Percentiles rank a stretch among this genome's conserved stretches.
Conservation (phyloP, 2,113 vertebrate species). For the Polypterus bichir region DNA sequence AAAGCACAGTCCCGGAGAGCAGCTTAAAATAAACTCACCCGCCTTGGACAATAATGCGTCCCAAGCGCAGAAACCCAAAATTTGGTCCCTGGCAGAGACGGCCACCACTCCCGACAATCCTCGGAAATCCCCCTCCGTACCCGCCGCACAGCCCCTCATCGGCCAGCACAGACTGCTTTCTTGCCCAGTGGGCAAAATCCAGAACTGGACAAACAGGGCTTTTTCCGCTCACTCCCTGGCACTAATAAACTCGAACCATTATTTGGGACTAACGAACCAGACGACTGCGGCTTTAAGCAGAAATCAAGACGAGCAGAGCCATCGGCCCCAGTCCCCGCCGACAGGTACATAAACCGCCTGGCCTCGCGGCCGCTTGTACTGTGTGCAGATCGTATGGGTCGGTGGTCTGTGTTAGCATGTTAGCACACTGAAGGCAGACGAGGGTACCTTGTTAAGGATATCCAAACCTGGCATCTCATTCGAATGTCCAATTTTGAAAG, state of each 20-base stretch:
- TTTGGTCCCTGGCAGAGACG: slow-evolving; percentile 94
- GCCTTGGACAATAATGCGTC: slow-evolving; percentile 63
- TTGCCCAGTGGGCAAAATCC: slow-evolving; percentile 83
- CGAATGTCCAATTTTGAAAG: too few species aligned
- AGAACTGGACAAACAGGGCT: slow-evolving; percentile 78
- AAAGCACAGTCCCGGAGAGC: slow-evolving; percentile 44
- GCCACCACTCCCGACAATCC: slow-evolving; percentile 92
- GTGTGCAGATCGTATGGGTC: too few species aligned
- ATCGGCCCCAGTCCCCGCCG: slow-evolving; percentile 64
- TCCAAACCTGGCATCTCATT: too few species aligned
- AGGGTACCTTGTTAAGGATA: too few species aligned
- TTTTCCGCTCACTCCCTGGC: slow-evolving; percentile 79
- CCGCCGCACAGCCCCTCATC: slow-evolving; percentile 44
- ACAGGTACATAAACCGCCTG: slow-evolving; percentile 58
- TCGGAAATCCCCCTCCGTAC: slow-evolving; percentile 60
- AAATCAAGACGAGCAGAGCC: slow-evolving; percentile 60
- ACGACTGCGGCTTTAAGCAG: slow-evolving; percentile 66
- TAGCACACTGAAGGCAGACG: too few species aligned
- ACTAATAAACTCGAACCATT: slow-evolving; percentile 81
- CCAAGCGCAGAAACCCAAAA: slow-evolving; percentile 78
- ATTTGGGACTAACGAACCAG: slow-evolving; percentile 68
- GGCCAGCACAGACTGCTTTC: slow-evolving; percentile 78
- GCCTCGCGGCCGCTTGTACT: too few species aligned
- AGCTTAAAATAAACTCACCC: slow-evolving; percentile 60
- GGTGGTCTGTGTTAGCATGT: too few species aligned